These are phyloP conservation scores for Araneus ventricosus DNA, from an alignment of 1,140 invertebrate species.

Conservation along the genomic window DNA sequence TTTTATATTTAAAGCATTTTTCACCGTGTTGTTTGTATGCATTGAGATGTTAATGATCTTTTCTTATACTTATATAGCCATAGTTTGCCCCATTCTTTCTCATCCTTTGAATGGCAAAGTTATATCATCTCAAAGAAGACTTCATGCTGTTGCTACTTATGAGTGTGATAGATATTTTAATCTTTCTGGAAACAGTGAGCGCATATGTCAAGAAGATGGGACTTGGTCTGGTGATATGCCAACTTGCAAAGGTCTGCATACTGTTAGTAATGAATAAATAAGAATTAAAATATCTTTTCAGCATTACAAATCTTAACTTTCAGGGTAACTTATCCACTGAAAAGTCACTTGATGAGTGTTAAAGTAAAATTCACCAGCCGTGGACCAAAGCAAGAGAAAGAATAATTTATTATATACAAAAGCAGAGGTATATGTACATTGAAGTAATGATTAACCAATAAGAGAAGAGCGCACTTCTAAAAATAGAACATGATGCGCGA, in stretches of 20 bases:
- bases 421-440: too few relatives aligned
- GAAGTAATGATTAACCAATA: too few relatives aligned
- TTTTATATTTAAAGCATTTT: neutral
- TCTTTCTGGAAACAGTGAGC: conserved; percentile 83
- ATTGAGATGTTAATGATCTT: neutral
- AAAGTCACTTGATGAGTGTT: too few relatives aligned
- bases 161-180: conserved; percentile 53
- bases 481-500: too few relatives aligned
- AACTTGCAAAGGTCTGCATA: conserved; percentile 84
- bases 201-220: conserved; percentile 86
- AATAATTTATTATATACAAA: too few relatives aligned
- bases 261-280: too few relatives aligned
- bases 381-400: too few relatives aligned
- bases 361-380: too few relatives aligned
- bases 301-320: too few relatives aligned
- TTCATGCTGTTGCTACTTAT: conserved; percentile 59
- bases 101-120: conserved; percentile 60
- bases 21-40: neutral
- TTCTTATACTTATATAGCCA: conserved; percentile 22
- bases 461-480: too few relatives aligned
- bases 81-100: conserved; percentile 49
- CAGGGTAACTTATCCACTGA: too few relatives aligned
- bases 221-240: conserved; percentile 90
- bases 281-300: too few relatives aligned
- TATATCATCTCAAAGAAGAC: conserved; percentile 57